These are phyloP conservation scores for Cheilosia scutellata DNA, from an alignment of 2,888 invertebrate species.

Conservation along the genomic window DNA sequence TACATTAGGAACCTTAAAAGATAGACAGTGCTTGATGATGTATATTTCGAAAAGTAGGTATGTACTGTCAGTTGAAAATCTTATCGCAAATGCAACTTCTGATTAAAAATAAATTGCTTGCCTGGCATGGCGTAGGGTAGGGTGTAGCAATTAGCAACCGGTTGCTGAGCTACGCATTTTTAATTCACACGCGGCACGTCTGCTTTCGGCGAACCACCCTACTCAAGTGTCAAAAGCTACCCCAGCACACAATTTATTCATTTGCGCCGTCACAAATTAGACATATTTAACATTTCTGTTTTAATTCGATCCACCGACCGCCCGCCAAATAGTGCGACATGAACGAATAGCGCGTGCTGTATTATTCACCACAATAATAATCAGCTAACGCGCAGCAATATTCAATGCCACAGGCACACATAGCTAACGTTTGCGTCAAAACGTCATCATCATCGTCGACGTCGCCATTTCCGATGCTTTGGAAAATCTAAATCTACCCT, in stretches of 20 bases:
- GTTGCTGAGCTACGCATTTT: slow-evolving; percentile 54
- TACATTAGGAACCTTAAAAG: no score
- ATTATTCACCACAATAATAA: slow-evolving; percentile 70
- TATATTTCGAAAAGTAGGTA: no score
- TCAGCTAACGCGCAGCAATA: slow-evolving; percentile 71
- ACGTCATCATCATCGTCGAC: slow-evolving; percentile 40
- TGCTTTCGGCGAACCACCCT: slow-evolving; percentile 11
- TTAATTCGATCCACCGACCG: slow-evolving; percentile 28
- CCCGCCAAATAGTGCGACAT: neutral
- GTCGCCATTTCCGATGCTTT: slow-evolving; percentile 16
- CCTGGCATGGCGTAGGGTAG: slow-evolving; percentile 25
- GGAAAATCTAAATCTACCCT: slow-evolving; percentile 39
- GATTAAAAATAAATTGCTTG: slow-evolving; percentile 39
- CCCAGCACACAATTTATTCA: slow-evolving; percentile 27
- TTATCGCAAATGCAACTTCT: no score
- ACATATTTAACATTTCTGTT: slow-evolving; percentile 69
- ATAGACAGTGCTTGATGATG: no score
- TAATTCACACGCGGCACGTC: slow-evolving; percentile 32
- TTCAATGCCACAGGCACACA: slow-evolving; percentile 27
- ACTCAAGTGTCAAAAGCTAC: slow-evolving; percentile 42
- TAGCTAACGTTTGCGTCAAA: slow-evolving; percentile 37
- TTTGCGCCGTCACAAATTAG: slow-evolving; percentile 57
- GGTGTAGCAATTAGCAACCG: slow-evolving; percentile 56
- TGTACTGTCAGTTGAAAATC: no score
- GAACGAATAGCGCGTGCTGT: slow-evolving; percentile 54